A percentile compares a stretch with the other conserved stretches of the same genome.
These are phyloP conservation scores for Phocides pigmalion DNA, from an alignment of 1,140 invertebrate species.

Conservation along the genomic window DNA sequence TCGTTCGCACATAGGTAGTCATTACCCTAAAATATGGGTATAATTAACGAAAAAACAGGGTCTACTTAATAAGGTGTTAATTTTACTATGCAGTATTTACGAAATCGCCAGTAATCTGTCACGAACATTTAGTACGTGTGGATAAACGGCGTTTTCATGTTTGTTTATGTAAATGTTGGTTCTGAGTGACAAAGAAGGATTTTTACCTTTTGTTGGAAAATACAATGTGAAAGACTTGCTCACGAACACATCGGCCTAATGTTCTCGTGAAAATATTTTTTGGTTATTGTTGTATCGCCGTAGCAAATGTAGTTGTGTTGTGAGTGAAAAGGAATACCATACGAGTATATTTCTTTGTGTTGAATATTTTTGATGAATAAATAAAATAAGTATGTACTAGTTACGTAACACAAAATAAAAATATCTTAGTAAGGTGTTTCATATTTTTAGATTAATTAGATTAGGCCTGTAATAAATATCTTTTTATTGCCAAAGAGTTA, in stretches of 20 bases:
- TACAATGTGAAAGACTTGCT: not conserved
- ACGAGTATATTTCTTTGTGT: not conserved
- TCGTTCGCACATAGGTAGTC: slow-evolving; percentile 63
- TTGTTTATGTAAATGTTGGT: slow-evolving; percentile 9
- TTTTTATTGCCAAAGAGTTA: no score
- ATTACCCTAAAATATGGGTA: slow-evolving; percentile 72
- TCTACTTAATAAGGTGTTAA: slow-evolving; percentile 75
- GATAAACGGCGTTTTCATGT: slow-evolving; percentile 4
- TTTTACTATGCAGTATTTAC: slow-evolving; percentile 52
- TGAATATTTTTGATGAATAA: not conserved
- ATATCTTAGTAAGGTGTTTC: no score
- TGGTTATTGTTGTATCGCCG: not conserved
- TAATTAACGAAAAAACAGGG: slow-evolving; percentile 77
- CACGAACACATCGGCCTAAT: not conserved
- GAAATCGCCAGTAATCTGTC: slow-evolving; percentile 41
- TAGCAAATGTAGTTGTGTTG: not conserved
- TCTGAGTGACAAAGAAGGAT: not conserved
- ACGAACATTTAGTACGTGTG: slow-evolving; percentile 17
- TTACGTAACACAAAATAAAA: not conserved
- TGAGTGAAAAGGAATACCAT: not conserved
- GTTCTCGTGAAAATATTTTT: not conserved
- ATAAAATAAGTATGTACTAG: not conserved
- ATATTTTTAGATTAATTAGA: no score
- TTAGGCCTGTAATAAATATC: no score
- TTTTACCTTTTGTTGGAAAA: slow-evolving; percentile 1